Evolutionary conservation across 2,113 vertebrate genomes (phyloP).

Genomic region (Dasyornis broadbenti): DNA sequence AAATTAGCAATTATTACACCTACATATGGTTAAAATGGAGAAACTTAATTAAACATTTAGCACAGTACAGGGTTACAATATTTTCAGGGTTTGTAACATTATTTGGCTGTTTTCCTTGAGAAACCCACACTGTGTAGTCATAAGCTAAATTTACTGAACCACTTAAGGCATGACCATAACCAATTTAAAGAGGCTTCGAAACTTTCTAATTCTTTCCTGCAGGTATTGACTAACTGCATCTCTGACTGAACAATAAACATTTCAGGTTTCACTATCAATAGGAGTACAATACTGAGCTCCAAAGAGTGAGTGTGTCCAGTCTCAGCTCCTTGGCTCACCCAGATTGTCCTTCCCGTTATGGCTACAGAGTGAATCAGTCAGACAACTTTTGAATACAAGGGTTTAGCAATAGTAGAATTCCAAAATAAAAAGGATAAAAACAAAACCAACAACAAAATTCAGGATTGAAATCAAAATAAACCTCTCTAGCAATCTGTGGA

Average conservation of each 20-base stretch:
- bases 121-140: neutral
- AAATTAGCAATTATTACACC: neutral
- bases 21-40: neutral
- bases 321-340: neutral
- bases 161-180: neutral
- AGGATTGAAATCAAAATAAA: neutral
- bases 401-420: neutral
- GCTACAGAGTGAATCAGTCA: neutral
- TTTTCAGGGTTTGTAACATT: neutral
- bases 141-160: neutral
- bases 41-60: slow-evolving; percentile 32
- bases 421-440: neutral
- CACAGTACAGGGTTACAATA: neutral
- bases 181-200: neutral
- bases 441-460: neutral
- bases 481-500: neutral
- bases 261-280: neutral
- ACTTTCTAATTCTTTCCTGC: neutral
- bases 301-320: neutral
- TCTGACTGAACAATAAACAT: neutral
- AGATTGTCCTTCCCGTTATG: neutral
- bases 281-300: neutral
- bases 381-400: neutral
- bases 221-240: neutral
- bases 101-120: neutral